Base-by-base conservation (phyloP, 2,797 vertebrate genomes). In the Huso huso region DNA sequence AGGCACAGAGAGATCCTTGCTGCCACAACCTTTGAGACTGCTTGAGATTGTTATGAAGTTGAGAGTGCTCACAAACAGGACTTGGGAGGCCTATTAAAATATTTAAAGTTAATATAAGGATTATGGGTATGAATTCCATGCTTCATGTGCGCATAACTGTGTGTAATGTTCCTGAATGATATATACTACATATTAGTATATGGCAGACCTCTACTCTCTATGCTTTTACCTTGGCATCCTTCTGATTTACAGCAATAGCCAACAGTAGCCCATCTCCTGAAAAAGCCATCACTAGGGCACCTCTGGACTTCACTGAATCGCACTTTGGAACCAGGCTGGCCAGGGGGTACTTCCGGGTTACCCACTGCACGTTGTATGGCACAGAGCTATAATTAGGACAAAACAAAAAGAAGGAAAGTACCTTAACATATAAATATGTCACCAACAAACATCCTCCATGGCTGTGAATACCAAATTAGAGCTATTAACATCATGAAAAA, bases 241-340 rank as follows among this genome's bases (percentile, higher is more conserved):
- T 93, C 80, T 99, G 97, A 79, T 99, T 99, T 66, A 99, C 68
- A 67, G 90, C 81, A 1, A 97, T 67, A 23, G 95, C 93, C 72
- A 98, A 79, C 0, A 93, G 74, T 62, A 82, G 81, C 3, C 95
- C 94, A 70, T 99, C 94, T 62, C 88, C 88, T 63, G 95, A 94
- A 79, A 97, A 92, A 0, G 88, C 84, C 53, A 90, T 75, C 1
- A 96, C 74, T 37, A 99, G 79, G 50, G 95, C 89, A 72, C 95
- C 95, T 83, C 91, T 92, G 71, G 95, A 97, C 73, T 93, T 99
- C 0, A 97, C 74, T 48, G 91, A 68, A 6, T 81, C 82, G 80
- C 95, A 98, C 0, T 68, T 73, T 57, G 94, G 94, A 62, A 61
- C 73, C 48, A 98, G 85, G 62, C 12, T 69, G 18, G 72, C 62